phyloP scores from a whole-genome alignment of 1,140 invertebrate species.

The Caenorhabditis briggsae region DNA sequence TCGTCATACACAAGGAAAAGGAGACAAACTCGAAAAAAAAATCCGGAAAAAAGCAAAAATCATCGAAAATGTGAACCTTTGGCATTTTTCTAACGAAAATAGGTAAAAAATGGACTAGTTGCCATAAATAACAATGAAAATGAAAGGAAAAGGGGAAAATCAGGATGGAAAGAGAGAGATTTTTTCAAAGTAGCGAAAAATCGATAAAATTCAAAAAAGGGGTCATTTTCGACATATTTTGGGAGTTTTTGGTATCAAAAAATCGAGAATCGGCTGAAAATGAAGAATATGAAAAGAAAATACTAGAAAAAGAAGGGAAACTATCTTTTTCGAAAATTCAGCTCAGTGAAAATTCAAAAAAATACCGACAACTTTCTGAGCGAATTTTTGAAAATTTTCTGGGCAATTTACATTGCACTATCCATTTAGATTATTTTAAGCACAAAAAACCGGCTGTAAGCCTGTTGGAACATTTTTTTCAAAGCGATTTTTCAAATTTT shows the following conservation, averaged over 20 bases:
- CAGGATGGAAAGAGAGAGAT: not conserved
- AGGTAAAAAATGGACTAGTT: too few relatives aligned
- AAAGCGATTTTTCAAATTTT: conserved; percentile 1
- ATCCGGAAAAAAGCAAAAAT: too few relatives aligned
- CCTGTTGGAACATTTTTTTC: conserved; percentile 10
- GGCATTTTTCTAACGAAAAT: too few relatives aligned
- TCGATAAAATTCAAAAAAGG: not conserved
- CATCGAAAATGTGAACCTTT: too few relatives aligned
- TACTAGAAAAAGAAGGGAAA: not conserved
- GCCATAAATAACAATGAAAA: too few relatives aligned
- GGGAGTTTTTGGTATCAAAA: not conserved
- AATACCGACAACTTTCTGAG: not conserved
- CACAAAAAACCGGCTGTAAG: not conserved
- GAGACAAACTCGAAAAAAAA: too few relatives aligned
- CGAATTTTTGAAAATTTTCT: not conserved
- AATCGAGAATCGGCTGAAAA: not conserved
- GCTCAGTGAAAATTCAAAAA: not conserved
- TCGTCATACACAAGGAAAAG: too few relatives aligned
- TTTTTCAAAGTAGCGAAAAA: not conserved
- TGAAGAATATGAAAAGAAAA: not conserved
- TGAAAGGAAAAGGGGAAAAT: too few relatives aligned
- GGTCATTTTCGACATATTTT: not conserved
- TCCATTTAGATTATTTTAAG: not conserved
- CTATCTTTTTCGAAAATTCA: not conserved
- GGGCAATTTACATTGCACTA: not conserved